Evolutionary conservation across 2,888 invertebrate species (phyloP).

Genomic region (Lamellibrachia columna): DNA sequence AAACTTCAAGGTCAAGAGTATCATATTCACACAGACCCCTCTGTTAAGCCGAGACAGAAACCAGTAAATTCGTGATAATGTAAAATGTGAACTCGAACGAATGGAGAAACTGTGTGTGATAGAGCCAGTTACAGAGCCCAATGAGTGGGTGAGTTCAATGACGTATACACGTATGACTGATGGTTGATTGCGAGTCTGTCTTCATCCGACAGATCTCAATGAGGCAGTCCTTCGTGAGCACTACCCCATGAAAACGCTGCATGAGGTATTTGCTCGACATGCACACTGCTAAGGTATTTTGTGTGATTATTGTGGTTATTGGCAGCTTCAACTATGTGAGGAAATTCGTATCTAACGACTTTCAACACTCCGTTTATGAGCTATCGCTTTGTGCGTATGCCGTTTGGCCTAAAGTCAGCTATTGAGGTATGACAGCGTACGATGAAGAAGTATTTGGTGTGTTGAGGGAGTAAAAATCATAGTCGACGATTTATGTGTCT

Average conservation of each 20-base stretch:
- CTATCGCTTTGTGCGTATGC: not conserved
- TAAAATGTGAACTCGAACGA: not conserved
- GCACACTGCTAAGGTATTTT: not conserved
- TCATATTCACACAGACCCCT: no score
- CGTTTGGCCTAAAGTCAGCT: not conserved
- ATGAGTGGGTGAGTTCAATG: not conserved
- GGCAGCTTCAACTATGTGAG: not conserved
- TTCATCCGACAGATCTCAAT: slow-evolving; percentile 7
- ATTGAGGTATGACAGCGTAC: not conserved
- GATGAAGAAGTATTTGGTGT: slow-evolving; percentile 6
- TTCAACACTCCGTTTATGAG: not conserved
- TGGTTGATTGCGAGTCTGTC: not conserved
- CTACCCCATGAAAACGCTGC: not conserved
- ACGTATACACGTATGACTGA: not conserved
- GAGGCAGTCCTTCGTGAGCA: slow-evolving; percentile 19
- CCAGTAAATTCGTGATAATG: no score
- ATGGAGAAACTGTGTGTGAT: slow-evolving; percentile 14
- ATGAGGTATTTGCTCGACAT: not conserved
- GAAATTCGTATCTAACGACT: not conserved
- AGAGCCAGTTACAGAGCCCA: slow-evolving; percentile 14
- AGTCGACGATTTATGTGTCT: not conserved
- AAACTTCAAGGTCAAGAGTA: no score
- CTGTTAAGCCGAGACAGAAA: no score
- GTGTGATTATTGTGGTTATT: not conserved
- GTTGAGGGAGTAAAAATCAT: slow-evolving; percentile 20